phyloP scores from a whole-genome alignment of 2,888 invertebrate species.

The Anthoptus insignis region DNA sequence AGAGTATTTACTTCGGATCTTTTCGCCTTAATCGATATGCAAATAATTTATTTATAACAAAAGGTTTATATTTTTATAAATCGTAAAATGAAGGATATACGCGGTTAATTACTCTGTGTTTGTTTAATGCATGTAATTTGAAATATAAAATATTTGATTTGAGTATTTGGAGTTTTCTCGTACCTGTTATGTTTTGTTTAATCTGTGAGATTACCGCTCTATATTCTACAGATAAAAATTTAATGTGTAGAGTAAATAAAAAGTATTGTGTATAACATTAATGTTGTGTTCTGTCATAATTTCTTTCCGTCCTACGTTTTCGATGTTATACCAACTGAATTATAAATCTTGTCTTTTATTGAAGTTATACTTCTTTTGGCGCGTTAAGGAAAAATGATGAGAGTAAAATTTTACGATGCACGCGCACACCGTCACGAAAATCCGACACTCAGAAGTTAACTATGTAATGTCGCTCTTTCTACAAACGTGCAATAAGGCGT shows the following conservation, averaged over 20 bases:
- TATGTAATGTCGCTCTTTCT: too few species aligned
- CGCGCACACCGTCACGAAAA: too few species aligned
- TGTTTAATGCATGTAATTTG: conserved; percentile 39
- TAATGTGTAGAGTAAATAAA: not conserved
- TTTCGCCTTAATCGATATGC: conserved; percentile 21
- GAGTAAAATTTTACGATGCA: too few species aligned
- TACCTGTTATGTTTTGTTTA: conserved; percentile 17
- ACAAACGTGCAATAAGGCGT: too few species aligned
- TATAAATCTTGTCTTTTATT: too few species aligned
- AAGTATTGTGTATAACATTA: too few species aligned
- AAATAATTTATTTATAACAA: conserved; percentile 41
- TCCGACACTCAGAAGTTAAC: too few species aligned
- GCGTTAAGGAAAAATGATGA: too few species aligned
- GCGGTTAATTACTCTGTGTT: conserved; percentile 49
- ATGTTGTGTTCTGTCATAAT: not conserved
- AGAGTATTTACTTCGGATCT: conserved; percentile 32
- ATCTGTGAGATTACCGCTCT: conserved; percentile 4
- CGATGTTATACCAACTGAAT: too few species aligned
- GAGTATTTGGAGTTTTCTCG: conserved; percentile 34
- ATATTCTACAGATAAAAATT: conserved; percentile 4
- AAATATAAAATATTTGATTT: conserved; percentile 44
- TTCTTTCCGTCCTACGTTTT: conserved; percentile 24
- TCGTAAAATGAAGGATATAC: conserved; percentile 43
- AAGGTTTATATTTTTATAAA: conserved; percentile 52
- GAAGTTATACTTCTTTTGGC: too few species aligned